Base-by-base conservation (phyloP, 2,113 vertebrate species). In the Danionella cerebrum region DNA sequence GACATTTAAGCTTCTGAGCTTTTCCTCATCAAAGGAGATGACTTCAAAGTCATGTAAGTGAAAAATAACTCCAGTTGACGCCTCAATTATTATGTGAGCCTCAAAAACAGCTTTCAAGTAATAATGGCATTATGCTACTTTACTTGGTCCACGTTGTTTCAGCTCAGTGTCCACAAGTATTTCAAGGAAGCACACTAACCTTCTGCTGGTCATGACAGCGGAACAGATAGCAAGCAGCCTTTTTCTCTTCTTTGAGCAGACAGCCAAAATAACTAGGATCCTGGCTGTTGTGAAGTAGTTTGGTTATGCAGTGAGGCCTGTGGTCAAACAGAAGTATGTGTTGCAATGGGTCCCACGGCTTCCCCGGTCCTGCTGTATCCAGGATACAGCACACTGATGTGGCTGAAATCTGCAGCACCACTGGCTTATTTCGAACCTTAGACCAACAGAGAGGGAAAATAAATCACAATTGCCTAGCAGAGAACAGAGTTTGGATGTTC, bases 251-350 rank as follows among this genome's bases (percentile, higher is more conserved):
- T 76, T 86, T 90, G 79, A 94, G 85, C 77, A 98, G 84, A 72
- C 90, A 97, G 13, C 91, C 93, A 16, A 98, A 98, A 80, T 93
- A 94, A 63, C 86, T 91, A 0, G 93, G 93, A 54, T 97, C 93
- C 0, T 91, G 90, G 70, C 95, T 97, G 81, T 98, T 94, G 85
- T 95, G 93, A 60, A 98, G 93, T 53, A 97, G 84, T 68, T 93
- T 97, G 77, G 90, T 90, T 59, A 95, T 82, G 0, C 78, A 84
- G 72, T 96, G 94, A 0, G 94, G 93, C 65, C 84, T 90, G 76
- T 92, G 90, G 45, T 94, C 88, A 64, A 97, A 97, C 74, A 97
- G 77, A 78, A 85, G 83, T 0, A 84, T 86, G 65, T 84, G 92
- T 69, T 89, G 90, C 65, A 98, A 70, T 1, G 95, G 94, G 67